Base-by-base conservation (phyloP, 2,888 invertebrate genomes). In the Trissoscelio sp. region DNA sequence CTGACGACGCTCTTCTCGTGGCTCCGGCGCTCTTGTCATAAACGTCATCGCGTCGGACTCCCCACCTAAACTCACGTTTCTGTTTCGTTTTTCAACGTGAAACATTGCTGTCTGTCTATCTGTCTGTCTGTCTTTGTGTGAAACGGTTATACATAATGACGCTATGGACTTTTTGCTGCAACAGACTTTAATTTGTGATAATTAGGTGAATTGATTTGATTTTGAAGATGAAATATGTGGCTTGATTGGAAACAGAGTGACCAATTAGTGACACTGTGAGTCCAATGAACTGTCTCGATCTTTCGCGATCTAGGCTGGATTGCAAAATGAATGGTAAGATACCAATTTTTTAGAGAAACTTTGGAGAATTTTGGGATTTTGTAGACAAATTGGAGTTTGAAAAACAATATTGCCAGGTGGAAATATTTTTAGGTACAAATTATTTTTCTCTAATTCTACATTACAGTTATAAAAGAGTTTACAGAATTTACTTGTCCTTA, bases 1-100 rank as follows among this genome's bases (percentile, higher is more conserved):
- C 91, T 89, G 89, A 89, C 90, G 88, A 85, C 87, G 87, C 89
- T 88, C 88, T 87, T 88, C 85, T 85, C 81, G 70, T 81, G 73
- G 79, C 46, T 46, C 57, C 64, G 46, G 2, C 12, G 11, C 2
- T 11, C 3, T 3, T 18, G 20, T 20, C 44, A 44, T 11, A 12
- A 44, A 44, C 44, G 44, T 44, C 44, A 44, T 20, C 20, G 39
- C n/a, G n/a, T 2, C 44, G 20, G 16, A 42, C 14, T 34, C 62
- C 64, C 42, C 48, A 31, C 18, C 60, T 20, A 9, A 2, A 9
- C 44, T 9, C 34, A 2, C 34, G 34, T 34, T 11, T 34, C 34
- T 34, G 6, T 9, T 24, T 24, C 11, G 34, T 11, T n/a, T 14
- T 12, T 12, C 12, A n/a, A 14, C 18, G 18, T 9, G 44, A 44